Conservation (phyloP, 2,888 invertebrate species). For the Epinotia brunnichana region DNA sequence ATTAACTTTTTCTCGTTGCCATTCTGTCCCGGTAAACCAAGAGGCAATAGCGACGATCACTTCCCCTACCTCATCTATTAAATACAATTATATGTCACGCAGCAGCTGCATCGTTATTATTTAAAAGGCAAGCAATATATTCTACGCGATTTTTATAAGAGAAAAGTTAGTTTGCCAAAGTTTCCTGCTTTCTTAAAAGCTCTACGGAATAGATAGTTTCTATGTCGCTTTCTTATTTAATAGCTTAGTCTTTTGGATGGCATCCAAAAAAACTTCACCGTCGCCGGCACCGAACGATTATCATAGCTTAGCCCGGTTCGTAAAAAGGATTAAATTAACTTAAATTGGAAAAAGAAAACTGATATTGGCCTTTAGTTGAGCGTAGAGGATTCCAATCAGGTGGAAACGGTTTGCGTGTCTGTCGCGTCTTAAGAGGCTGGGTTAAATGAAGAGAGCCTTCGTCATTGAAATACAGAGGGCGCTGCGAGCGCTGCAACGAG, state of each 20-base stretch:
- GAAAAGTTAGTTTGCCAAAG: conserved; percentile 23
- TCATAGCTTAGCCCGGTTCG: conserved; percentile 29
- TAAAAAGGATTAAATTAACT: conserved; percentile 19
- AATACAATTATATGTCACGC: not conserved
- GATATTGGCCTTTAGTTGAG: conserved; percentile 36
- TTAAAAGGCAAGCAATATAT: conserved; percentile 3
- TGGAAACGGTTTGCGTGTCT: conserved; percentile 56
- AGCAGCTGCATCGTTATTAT: conserved; percentile 4
- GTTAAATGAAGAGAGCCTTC: conserved; percentile 76
- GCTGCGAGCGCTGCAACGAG: conserved; percentile 52
- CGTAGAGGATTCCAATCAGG: conserved; percentile 67
- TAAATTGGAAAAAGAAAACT: conserved; percentile 12
- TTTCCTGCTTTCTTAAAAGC: conserved; percentile 31
- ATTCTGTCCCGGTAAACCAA: too few relatives aligned
- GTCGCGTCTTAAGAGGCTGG: conserved; percentile 63
- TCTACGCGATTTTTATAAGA: conserved; percentile 4
- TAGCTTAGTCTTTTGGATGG: conserved; percentile 34
- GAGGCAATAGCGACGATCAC: not conserved
- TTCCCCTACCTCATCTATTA: not conserved
- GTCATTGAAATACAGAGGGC: conserved; percentile 72
- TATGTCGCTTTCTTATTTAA: conserved; percentile 29
- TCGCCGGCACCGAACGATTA: conserved; percentile 27
- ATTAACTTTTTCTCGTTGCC: too few relatives aligned
- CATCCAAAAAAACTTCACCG: conserved; percentile 36
- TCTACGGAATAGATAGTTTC: conserved; percentile 24